Conservation (phyloP, 2,797 vertebrate species). For the Alauda arvensis region DNA sequence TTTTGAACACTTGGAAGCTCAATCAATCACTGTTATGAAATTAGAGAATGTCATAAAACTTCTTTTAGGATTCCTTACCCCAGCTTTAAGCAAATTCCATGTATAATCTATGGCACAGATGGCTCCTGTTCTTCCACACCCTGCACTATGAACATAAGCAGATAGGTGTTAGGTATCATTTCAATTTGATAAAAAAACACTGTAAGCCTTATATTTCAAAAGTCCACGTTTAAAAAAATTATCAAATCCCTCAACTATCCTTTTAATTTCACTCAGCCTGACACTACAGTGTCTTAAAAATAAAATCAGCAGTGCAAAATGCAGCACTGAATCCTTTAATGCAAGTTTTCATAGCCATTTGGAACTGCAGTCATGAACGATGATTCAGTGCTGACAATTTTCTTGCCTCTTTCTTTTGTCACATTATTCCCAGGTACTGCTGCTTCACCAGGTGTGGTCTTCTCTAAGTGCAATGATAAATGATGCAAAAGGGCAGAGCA, state of each 20-base stretch:
- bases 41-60: neutral
- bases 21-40: neutral
- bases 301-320: neutral
- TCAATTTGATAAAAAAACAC: neutral
- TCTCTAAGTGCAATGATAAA: neutral
- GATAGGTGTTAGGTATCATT: neutral
- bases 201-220: neutral
- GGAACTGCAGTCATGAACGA: neutral
- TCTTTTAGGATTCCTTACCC: slow-evolving; percentile 77
- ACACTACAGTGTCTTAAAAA: neutral
- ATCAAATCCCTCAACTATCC: neutral
- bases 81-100: slow-evolving; percentile 97
- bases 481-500: neutral
- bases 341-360: neutral
- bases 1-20: neutral
- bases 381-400: neutral
- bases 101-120: slow-evolving; percentile 99
- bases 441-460: neutral
- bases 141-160: slow-evolving; percentile 81
- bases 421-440: neutral
- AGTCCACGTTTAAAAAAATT: fast-evolving
- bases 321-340: neutral
- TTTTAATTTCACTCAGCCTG: neutral
- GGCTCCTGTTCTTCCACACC: slow-evolving; percentile 96
- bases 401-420: neutral